Conservation (phyloP, 2,797 vertebrate species). For the Cyprinodon diabolis region DNA sequence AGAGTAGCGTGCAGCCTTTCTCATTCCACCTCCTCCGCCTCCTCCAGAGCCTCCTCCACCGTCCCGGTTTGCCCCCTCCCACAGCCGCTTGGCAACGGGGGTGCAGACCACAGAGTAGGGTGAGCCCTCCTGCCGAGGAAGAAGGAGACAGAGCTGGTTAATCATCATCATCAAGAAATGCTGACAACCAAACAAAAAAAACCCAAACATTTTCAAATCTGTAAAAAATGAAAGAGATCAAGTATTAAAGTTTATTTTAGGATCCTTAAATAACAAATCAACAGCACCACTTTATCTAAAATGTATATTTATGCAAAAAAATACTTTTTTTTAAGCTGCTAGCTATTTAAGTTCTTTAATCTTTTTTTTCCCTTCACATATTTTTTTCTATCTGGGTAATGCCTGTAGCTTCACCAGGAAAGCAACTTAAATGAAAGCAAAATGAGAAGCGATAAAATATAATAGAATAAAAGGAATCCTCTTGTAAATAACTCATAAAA, state of each 20-base stretch:
- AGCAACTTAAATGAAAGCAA: too few species aligned
- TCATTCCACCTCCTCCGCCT: slow-evolving; percentile 76
- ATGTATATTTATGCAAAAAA: neutral
- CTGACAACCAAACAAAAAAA: neutral
- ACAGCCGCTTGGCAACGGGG: slow-evolving; percentile 92
- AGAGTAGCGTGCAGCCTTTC: slow-evolving; percentile 91
- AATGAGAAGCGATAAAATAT: too few species aligned
- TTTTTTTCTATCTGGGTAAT: neutral
- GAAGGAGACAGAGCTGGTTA: slow-evolving; percentile 5
- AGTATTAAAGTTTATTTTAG: neutral
- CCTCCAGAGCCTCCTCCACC: slow-evolving; percentile 66
- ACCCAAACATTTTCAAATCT: neutral
- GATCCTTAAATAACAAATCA: neutral
- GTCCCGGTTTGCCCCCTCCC: slow-evolving; percentile 88
- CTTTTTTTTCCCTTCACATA: neutral
- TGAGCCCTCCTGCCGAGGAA: slow-evolving; percentile 83
- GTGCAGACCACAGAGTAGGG: slow-evolving; percentile 91
- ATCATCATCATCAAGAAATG: neutral
- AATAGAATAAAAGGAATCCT: too few species aligned
- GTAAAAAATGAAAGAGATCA: neutral
- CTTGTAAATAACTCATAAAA: too few species aligned
- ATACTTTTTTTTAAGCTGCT: neutral
- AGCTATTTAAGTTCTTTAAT: neutral
- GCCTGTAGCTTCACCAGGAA: too few species aligned
- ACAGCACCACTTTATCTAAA: neutral